phyloP scores from a whole-genome alignment of 2,113 vertebrate species.

The Trematocara unimaculatum region DNA sequence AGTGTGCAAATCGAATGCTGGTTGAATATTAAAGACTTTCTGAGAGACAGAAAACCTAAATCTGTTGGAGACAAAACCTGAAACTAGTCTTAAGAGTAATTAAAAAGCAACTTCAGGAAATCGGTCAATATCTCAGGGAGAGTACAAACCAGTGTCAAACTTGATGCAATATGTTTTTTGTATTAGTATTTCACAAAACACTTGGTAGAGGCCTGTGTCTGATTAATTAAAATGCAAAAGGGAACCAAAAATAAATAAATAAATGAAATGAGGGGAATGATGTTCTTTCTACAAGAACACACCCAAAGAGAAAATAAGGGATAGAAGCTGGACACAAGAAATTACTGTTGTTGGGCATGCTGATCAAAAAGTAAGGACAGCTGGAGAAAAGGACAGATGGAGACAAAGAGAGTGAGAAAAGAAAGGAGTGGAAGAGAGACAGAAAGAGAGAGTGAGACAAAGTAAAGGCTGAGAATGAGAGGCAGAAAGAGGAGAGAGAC shows the following conservation, averaged over 20 bases:
- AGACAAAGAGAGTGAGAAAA: background rate
- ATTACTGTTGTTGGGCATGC: constrained; percentile 53
- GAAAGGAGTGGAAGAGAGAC: background rate
- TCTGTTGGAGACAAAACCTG: background rate
- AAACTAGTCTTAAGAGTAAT: background rate
- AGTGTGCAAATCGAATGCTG: background rate
- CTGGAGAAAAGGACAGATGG: background rate
- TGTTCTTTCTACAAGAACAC: constrained; percentile 30
- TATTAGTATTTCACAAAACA: constrained; percentile 35
- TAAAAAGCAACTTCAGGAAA: background rate
- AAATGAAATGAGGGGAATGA: background rate
- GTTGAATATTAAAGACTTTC: background rate
- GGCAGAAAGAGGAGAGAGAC: background rate
- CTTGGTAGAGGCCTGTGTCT: constrained; percentile 14
- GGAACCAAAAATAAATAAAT: background rate
- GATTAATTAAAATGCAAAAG: constrained; percentile 62
- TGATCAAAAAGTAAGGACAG: constrained; percentile 18
- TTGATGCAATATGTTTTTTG: background rate
- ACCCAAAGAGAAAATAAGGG: background rate
- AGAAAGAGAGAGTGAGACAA: background rate
- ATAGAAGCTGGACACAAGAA: constrained; percentile 19
- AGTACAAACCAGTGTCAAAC: constrained; percentile 14
- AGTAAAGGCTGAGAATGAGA: background rate
- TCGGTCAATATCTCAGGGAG: background rate
- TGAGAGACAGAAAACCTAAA: background rate